Percentiles rank a stretch among this genome's conserved stretches.
Evolutionary conservation across 2,888 invertebrate genomes (phyloP).

Genomic region (Dyspetes luteomarginatus): DNA sequence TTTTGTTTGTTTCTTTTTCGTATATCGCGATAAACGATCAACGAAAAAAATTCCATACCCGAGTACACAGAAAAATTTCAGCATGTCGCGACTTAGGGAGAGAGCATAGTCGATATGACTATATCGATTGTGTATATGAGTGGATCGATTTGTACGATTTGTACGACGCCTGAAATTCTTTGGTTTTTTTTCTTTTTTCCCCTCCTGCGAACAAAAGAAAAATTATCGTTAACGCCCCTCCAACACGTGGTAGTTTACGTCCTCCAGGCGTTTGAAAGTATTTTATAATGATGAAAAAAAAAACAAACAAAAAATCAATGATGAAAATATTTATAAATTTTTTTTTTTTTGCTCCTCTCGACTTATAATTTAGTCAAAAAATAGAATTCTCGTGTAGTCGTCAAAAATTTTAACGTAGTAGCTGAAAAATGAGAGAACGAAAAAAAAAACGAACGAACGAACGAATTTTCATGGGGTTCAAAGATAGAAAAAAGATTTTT

Average conservation of each 20-base stretch:
- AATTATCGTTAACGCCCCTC: constrained; percentile 31
- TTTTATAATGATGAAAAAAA: constrained; percentile 57
- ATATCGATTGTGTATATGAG: too few species aligned
- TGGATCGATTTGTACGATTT: too few species aligned
- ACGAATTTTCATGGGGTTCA: background rate
- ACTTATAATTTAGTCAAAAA: constrained; percentile 30
- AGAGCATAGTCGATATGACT: constrained; percentile 67
- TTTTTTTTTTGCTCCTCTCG: constrained; percentile 11
- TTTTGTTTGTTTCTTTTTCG: constrained; percentile 16
- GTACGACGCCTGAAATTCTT: constrained; percentile 8
- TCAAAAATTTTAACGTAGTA: constrained; percentile 4
- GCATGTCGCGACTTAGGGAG: constrained; percentile 65
- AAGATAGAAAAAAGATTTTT: background rate
- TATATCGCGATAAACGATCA: constrained; percentile 45
- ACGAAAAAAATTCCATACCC: background rate
- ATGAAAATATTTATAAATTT: background rate
- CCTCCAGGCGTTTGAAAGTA: constrained; percentile 67
- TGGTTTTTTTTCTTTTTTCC: constrained; percentile 16
- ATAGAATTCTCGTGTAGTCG: constrained; percentile 29
- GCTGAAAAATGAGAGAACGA: background rate
- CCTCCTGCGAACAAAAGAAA: background rate
- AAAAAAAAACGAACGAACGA: background rate
- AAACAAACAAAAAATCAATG: background rate
- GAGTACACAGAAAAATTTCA: constrained; percentile 46
- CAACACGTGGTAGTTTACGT: constrained; percentile 42